Evolutionary conservation across 2,888 invertebrate species (phyloP).

Genomic region (Yponomeuta cagnagella): DNA sequence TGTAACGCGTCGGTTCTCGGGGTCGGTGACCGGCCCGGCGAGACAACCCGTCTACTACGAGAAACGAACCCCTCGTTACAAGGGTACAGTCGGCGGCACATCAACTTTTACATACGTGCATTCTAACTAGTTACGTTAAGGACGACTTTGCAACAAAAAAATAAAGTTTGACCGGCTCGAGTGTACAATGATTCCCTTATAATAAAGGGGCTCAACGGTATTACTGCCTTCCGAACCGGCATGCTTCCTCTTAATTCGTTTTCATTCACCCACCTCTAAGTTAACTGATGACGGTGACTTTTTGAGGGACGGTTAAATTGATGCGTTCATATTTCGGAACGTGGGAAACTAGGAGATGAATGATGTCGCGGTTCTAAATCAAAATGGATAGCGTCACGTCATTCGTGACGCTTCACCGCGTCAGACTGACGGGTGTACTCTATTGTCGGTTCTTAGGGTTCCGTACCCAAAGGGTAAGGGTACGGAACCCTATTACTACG

Average conservation of each 20-base stretch:
- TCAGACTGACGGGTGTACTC: background rate
- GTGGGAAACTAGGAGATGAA: constrained; percentile 6
- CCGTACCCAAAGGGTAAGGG: too few relatives aligned
- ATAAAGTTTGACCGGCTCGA: too few relatives aligned
- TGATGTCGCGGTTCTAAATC: background rate
- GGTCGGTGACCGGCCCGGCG: constrained; percentile 45
- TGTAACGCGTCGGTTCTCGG: constrained; percentile 37
- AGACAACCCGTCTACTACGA: constrained; percentile 42
- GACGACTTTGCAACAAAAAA: too few relatives aligned
- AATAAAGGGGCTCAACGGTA: constrained; percentile 8
- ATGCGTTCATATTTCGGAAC: background rate
- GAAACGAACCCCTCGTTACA: background rate
- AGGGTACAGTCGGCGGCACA: too few relatives aligned
- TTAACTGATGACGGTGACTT: background rate
- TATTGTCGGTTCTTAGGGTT: background rate
- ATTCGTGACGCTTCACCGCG: background rate
- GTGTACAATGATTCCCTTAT: constrained; percentile 7
- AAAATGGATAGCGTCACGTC: background rate
- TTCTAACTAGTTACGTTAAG: too few relatives aligned
- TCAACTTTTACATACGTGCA: too few relatives aligned
- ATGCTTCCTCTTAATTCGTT: constrained; percentile 7
- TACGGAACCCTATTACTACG: too few relatives aligned
- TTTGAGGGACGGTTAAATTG: background rate
- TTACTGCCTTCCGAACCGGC: constrained; percentile 10
- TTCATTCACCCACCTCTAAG: background rate